Base-by-base conservation (phyloP, 2,113 vertebrate genomes). In the Larimichthys polyactis region DNA sequence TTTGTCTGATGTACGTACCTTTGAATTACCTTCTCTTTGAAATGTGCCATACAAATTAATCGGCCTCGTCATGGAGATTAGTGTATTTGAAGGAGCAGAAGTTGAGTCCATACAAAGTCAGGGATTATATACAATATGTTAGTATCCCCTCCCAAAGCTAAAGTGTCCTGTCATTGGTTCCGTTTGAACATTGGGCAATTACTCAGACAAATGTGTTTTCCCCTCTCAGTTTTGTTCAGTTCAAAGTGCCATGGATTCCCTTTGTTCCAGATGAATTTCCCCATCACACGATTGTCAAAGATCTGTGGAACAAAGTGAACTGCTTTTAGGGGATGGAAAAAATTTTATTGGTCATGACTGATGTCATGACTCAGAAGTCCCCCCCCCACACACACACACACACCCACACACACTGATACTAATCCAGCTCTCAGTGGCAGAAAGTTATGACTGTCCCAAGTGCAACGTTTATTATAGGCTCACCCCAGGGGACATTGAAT, bases 391-490 rank as follows among this genome's bases (percentile, higher is more conserved):
- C 29, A 29, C 29, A 29, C 29, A 32, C 32, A 32, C 32, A 32
- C 32, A 32, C 32, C 5, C 20, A 71, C 36, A 71, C 3, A 8
- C 10, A 32, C 66, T 55, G 72, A 71, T 60, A 69, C 16, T 65
- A 71, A 81, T 71, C 40, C 71, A 78, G 48, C 20, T 59, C 19
- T 49, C 73, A 65, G 63, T 54, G 57, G 49, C 73, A 71, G 32
- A 62, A 70, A 54, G 24, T 48, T 76, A 72, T 54, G 60, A 72
- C 24, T 55, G 36, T 44, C 44, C 27, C 32, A 6, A n/a, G 32
- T 5, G 11, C 29, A 75, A 16, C 17, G 15, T 27, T 71, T 62
- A 81, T 85, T 79, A 76, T 83, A 52, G 36, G 14, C 11, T 69
- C 20, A 43, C 71, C 46, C 60, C 15, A 2, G 24, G 44, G 79